Percentiles rank a stretch among this genome's conserved stretches.
Conservation (phyloP, 2,888 invertebrate genomes). For the Pandemis heparana region DNA sequence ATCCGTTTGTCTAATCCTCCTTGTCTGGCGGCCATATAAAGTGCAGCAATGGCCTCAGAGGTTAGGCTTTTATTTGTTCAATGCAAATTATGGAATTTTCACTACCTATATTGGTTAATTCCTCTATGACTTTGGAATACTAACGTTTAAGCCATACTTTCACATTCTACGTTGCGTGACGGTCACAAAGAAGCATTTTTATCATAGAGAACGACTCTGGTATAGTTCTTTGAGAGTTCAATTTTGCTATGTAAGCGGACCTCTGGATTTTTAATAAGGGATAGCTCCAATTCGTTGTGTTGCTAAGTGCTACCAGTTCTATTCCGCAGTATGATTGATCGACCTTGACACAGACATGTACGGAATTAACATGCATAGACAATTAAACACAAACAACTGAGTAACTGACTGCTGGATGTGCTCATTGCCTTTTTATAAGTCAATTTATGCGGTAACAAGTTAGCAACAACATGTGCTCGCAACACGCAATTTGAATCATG, state of each 20-base stretch:
- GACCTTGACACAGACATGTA: slow-evolving; percentile 42
- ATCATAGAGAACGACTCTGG: background rate
- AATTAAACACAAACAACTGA: slow-evolving; percentile 28
- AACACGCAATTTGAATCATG: background rate
- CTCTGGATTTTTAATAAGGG: slow-evolving; percentile 16
- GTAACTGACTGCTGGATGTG: background rate
- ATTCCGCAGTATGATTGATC: slow-evolving; percentile 37
- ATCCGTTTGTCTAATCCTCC: too few species aligned
- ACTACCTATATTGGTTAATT: too few species aligned
- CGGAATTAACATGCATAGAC: slow-evolving; percentile 21
- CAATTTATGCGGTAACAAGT: slow-evolving; percentile 5
- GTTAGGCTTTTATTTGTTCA: too few species aligned
- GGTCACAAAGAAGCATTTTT: slow-evolving; percentile 50
- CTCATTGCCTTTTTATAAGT: slow-evolving; percentile 19
- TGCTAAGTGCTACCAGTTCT: slow-evolving; percentile 32
- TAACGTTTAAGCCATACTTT: slow-evolving; percentile 59
- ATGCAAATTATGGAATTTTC: too few species aligned
- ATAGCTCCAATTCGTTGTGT: slow-evolving; percentile 14
- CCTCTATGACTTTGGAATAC: slow-evolving; percentile 16
- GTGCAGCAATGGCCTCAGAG: too few species aligned
- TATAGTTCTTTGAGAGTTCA: slow-evolving; percentile 7
- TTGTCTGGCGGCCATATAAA: too few species aligned
- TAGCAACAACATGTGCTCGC: slow-evolving; percentile 1
- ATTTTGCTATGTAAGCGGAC: slow-evolving; percentile 7
- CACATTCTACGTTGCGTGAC: slow-evolving; percentile 71